Evolutionary conservation across 2,888 invertebrate species (phyloP).

Genomic region (Zelleria hepariella): DNA sequence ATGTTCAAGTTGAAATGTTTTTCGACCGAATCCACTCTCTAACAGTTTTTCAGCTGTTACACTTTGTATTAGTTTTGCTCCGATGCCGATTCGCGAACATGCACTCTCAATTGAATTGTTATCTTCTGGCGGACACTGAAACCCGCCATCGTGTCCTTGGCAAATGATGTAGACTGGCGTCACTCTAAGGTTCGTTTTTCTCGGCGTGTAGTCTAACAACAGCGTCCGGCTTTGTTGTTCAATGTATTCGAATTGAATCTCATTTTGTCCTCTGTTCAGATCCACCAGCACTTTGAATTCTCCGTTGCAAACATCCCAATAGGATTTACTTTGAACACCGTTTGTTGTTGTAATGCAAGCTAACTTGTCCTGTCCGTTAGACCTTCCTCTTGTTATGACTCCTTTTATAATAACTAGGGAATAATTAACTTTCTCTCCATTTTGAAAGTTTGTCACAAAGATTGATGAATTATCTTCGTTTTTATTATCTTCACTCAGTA

Average conservation of each 20-base stretch:
- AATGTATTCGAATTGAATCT: constrained; percentile 72
- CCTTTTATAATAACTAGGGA: constrained; percentile 75
- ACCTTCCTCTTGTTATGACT: constrained; percentile 59
- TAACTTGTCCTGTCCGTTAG: constrained; percentile 52
- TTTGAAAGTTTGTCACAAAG: constrained; percentile 72
- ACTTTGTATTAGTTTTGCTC: constrained; percentile 86
- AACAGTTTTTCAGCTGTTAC: constrained; percentile 89
- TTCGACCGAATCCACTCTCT: constrained; percentile 82
- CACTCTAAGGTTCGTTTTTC: constrained; percentile 74
- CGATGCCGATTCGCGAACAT: constrained; percentile 80
- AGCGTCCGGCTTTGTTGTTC: constrained; percentile 55
- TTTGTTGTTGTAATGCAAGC: constrained; percentile 51
- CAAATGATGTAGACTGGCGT: constrained; percentile 89
- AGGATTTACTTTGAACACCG: constrained; percentile 46
- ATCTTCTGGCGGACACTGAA: constrained; percentile 77
- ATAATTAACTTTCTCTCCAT: constrained; percentile 73
- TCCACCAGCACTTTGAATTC: constrained; percentile 80
- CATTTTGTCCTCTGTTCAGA: constrained; percentile 75
- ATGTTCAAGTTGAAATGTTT: constrained; percentile 86
- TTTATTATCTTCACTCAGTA: constrained; percentile 48
- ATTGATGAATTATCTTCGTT: constrained; percentile 57
- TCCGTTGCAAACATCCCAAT: constrained; percentile 76
- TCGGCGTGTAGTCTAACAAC: constrained; percentile 69
- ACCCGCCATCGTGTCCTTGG: constrained; percentile 82
- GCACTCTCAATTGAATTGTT: constrained; percentile 81